Percentiles rank a stretch among this genome's conserved stretches.
phyloP scores from a whole-genome alignment of 1,140 invertebrate genomes.

The Probaryconus sp. region DNA sequence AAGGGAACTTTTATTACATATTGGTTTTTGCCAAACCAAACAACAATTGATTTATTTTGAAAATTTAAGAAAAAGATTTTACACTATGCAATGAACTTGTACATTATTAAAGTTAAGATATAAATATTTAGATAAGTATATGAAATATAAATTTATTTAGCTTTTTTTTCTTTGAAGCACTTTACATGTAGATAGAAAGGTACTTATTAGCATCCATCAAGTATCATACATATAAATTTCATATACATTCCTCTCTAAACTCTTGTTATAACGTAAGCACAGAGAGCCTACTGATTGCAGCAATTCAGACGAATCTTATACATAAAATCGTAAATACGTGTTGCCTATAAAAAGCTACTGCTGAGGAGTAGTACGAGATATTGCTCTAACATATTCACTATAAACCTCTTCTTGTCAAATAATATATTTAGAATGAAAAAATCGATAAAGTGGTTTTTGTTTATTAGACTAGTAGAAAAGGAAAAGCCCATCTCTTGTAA shows the following conservation, averaged over 20 bases:
- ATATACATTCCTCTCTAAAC: slow-evolving; percentile 3
- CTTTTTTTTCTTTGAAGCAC: no score
- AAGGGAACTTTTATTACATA: no score
- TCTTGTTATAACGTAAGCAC: slow-evolving; percentile 19
- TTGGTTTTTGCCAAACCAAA: no score
- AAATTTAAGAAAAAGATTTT: no score
- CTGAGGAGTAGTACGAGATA: slow-evolving; percentile 13
- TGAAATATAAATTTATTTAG: no score
- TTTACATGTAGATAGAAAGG: no score
- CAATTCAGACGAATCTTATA: slow-evolving; percentile 18
- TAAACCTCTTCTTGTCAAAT: slow-evolving; percentile 31
- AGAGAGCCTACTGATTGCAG: slow-evolving; percentile 15
- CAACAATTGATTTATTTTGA: no score
- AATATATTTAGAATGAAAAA: slow-evolving; percentile 32
- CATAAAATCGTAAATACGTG: slow-evolving; percentile 18
- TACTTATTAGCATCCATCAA: neutral
- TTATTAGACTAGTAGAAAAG: slow-evolving; percentile 30
- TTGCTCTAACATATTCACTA: slow-evolving; percentile 2
- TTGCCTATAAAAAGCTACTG: slow-evolving; percentile 14
- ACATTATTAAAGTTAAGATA: no score
- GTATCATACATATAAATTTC: slow-evolving; percentile 7
- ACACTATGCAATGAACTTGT: no score
- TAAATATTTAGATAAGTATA: no score
- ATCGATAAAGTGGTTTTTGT: slow-evolving; percentile 39
- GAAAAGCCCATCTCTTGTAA: slow-evolving; percentile 25